These are phyloP conservation scores for Zaprionus taronus DNA, from an alignment of 1,140 invertebrate species.

Conservation along the genomic window DNA sequence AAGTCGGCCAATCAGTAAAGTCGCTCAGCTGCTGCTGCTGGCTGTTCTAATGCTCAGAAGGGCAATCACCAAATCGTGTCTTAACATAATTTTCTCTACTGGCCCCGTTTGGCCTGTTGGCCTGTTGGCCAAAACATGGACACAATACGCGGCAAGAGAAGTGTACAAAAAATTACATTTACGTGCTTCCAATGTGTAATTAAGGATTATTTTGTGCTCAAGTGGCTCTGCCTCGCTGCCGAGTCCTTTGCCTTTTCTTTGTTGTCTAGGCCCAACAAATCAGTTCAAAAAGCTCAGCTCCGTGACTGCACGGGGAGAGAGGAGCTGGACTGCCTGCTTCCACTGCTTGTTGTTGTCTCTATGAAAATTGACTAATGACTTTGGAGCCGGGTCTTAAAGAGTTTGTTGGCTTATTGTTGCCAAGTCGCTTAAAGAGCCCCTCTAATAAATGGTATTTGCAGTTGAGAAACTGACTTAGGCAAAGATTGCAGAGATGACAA, in stretches of 20 bases:
- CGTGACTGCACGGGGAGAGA: slow-evolving; percentile 43
- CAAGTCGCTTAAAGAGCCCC: slow-evolving; percentile 28
- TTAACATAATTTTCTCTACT: slow-evolving; percentile 78
- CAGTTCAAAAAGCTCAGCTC: slow-evolving; percentile 76
- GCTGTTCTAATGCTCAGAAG: slow-evolving; percentile 48
- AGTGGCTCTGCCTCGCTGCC: slow-evolving; percentile 39
- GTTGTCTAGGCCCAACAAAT: slow-evolving; percentile 75
- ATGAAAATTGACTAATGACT: slow-evolving; percentile 77
- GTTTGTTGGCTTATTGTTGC: slow-evolving; percentile 35
- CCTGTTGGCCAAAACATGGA: slow-evolving; percentile 24
- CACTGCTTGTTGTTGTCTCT: slow-evolving; percentile 51
- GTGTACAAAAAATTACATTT: slow-evolving; percentile 81
- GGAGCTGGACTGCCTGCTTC: not conserved
- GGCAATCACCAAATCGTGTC: slow-evolving; percentile 79
- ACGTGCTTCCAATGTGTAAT: slow-evolving; percentile 82
- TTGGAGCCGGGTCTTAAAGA: slow-evolving; percentile 52
- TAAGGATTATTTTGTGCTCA: slow-evolving; percentile 82
- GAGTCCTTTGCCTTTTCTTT: slow-evolving; percentile 31
- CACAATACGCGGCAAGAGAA: slow-evolving; percentile 52
- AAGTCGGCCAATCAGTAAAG: slow-evolving; percentile 62
- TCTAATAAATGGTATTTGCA: slow-evolving; percentile 10
- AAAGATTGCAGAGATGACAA: not conserved
- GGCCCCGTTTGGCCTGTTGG: slow-evolving; percentile 21
- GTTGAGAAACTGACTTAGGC: not conserved
- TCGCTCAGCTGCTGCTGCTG: slow-evolving; percentile 23